Conservation (phyloP, 1,140 invertebrate species). For the Lethocerus indicus region DNA sequence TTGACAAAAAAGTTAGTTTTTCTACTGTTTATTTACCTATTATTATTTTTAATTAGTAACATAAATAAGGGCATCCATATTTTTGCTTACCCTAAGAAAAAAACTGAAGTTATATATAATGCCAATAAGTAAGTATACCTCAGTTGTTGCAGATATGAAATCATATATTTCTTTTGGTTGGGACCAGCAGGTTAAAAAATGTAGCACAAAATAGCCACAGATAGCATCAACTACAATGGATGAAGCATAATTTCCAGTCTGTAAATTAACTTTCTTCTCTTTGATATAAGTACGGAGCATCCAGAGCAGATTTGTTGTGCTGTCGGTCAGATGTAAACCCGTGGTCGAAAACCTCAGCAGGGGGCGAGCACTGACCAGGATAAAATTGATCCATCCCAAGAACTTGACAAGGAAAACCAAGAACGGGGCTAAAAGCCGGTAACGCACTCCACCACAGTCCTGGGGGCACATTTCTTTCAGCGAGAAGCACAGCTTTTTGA, state of each 20-base stretch:
- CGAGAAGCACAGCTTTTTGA: no score
- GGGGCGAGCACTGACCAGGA: not conserved
- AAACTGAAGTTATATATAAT: no score
- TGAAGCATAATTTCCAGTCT: conserved; percentile 5
- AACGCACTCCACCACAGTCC: no score
- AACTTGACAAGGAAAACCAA: not conserved
- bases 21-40: no score
- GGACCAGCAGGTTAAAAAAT: not conserved
- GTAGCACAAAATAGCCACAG: not conserved
- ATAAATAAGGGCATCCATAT: no score
- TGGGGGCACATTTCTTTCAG: no score
- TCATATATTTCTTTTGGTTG: conserved; percentile 3
- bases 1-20: no score
- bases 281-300: not conserved
- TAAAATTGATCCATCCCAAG: not conserved
- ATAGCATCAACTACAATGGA: conserved; percentile 5
- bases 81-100: not conserved
- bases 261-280: conserved; percentile 3
- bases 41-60: no score
- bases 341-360: conserved; percentile 5
- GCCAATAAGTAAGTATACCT: not conserved
- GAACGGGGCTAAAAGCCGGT: no score
- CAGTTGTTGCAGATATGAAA: not conserved
- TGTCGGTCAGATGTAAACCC: conserved; percentile 6
- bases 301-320: conserved; percentile 1